Evolutionary conservation across 1,140 invertebrate species (phyloP), one percentile per base, ranked within the genome.

Genomic region (Uloborus diversus): DNA sequence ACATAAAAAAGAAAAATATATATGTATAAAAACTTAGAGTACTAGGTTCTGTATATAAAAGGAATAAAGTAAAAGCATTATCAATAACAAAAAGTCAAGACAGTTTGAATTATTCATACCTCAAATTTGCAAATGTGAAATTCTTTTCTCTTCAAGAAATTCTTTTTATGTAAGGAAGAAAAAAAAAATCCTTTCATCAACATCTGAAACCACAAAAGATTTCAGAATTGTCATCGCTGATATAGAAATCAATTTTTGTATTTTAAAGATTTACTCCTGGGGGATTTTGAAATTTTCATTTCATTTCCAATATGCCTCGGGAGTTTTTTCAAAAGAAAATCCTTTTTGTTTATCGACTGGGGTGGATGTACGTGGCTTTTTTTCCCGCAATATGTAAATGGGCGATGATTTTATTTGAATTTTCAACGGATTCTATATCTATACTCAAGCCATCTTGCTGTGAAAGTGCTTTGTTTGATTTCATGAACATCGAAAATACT

Each of bases 161-260:
- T 17, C 9, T 14, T 59, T 59, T 73, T 73, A 73, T n/a, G n/a
- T n/a, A n/a, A n/a, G n/a, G n/a, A n/a, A n/a, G n/a, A n/a, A n/a
- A n/a, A n/a, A n/a, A 73, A 49, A 73, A 25, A 28, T 73, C 51
- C 27, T 71, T 70, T 73, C 69, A 73, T 73, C 61, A 73, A 61
- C 33, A 73, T 73, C 33, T 35, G 25, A 9, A 25, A 61, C n/a
- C 35, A 61, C 69, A 73, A 73, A 73, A 35, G 33, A 73, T 23
- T 25, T 37, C 17, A 49, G 35, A 73, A 73, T 73, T 61, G 69
- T 61, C 37, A 73, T 61, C 33, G 53, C 14, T 73, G 49, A 53
- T 69, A 65, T 73, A 73, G 56, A 61, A 73, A 73, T 73, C 69
- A 73, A 73, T 73, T 73, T 73, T 42, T 73, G 37, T 35, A 9